These are phyloP conservation scores for Callorhinus ursinus DNA, from an alignment of 2,113 vertebrate genomes.

Conservation along the genomic window DNA sequence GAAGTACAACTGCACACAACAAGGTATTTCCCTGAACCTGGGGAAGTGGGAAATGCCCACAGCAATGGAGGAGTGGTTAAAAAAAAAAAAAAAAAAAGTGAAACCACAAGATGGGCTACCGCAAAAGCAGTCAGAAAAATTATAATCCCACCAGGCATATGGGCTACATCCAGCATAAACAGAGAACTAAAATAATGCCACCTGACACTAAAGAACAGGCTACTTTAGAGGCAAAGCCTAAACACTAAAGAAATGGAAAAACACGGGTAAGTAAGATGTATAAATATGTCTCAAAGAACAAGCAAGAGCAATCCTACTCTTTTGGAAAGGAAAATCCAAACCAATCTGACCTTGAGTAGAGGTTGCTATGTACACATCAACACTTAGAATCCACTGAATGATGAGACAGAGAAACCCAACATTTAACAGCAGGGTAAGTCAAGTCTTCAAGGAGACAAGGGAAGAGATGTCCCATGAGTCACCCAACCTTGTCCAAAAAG, in stretches of 20 bases:
- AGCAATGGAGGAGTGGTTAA: neutral
- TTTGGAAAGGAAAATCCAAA: neutral
- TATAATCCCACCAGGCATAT: neutral
- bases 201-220: neutral
- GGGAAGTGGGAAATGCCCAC: neutral
- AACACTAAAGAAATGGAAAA: neutral
- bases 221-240: neutral
- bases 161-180: neutral
- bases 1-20: neutral
- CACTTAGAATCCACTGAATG: neutral
- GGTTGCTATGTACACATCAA: neutral
- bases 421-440: neutral
- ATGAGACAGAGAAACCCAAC: neutral
- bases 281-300: neutral
- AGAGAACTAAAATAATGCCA: neutral
- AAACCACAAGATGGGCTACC: neutral
- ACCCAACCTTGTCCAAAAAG: neutral
- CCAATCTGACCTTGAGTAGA: constrained; percentile 62
- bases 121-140: neutral
- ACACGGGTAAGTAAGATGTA: neutral
- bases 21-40: neutral
- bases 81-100: neutral
- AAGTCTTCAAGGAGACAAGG: neutral
- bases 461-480: neutral
- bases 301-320: neutral